Base-by-base conservation (phyloP, 2,888 invertebrate species). In the Drosophila infuscata region DNA sequence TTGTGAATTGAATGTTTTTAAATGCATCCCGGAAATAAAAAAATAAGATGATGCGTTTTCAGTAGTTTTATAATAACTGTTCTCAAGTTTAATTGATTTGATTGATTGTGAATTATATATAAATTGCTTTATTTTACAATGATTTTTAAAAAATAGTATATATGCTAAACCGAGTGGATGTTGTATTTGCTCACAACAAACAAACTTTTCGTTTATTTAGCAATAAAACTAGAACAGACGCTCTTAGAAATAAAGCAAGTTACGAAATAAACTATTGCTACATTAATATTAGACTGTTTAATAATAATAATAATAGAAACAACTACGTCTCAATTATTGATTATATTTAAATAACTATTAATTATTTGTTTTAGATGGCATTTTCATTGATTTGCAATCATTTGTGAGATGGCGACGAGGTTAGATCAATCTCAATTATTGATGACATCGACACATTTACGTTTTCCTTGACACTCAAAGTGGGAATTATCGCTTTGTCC, bases 351-450 rank as follows among this genome's bases (percentile, higher is more conserved):
- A 17, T 35, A 6, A 4, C 35, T 25, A 25, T 52, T 3, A 12
- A 3, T 52, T 52, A 20, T 12, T 20, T 52, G 32, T 15, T 7
- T 25, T 25, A 25, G 25, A 25, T 25, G 1, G 25, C 25, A 25
- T 25, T 25, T 25, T 25, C 25, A 25, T 25, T 25, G 25, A 25
- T 25, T 25, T 57, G 57, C 35, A 53, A 67, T 75, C 51, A 79
- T 41, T 25, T 63, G 1, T 58, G 46, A 3, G 73, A 52, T 17
- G 33, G 11, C 17, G 76, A 46, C 49, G 76, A 75, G 30, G 79
- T 72, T 15, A 79, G 48, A 71, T 84, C 88, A 41, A 87, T 84
- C 61, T 84, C 78, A 59, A 83, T 83, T 61, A 81, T 74, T 33
- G 87, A 70, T 35, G 52, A 33, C 48, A 51, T 36, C 33, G 67